Conservation (phyloP, 2,797 vertebrate genomes). For the Orientallactaga sibirica region DNA sequence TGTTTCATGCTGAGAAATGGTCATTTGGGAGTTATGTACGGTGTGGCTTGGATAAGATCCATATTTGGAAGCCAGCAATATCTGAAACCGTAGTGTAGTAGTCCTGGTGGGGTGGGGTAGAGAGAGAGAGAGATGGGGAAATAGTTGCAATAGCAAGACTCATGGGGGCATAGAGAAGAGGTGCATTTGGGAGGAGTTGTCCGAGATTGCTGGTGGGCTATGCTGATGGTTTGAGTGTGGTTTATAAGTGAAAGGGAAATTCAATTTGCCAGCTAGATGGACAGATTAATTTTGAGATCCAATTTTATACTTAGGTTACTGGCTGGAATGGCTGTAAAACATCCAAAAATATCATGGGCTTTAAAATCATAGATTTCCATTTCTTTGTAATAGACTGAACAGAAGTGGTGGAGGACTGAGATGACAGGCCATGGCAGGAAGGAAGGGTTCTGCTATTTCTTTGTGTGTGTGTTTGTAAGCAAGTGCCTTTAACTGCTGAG, state of each 20-base stretch:
- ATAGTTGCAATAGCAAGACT: too few relatives aligned
- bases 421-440: background rate
- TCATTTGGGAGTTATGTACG: background rate
- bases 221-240: background rate
- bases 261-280: background rate
- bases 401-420: background rate
- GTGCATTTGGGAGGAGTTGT: background rate
- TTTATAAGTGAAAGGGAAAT: slow-evolving; percentile 43
- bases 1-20: background rate
- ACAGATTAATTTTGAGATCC: background rate
- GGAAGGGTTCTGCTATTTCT: background rate
- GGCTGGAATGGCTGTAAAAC: background rate
- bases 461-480: background rate
- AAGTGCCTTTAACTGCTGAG: too few relatives aligned
- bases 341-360: background rate
- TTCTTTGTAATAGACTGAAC: slow-evolving; percentile 15
- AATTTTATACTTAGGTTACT: slow-evolving; percentile 25
- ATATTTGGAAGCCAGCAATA: background rate
- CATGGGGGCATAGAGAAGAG: background rate
- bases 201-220: background rate
- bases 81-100: background rate
- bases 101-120: background rate
- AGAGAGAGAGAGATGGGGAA: too few relatives aligned
- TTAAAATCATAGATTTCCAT: background rate
- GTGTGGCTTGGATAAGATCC: background rate